Evolutionary conservation across 2,113 vertebrate genomes (phyloP).

Genomic region (Catharus minimus): DNA sequence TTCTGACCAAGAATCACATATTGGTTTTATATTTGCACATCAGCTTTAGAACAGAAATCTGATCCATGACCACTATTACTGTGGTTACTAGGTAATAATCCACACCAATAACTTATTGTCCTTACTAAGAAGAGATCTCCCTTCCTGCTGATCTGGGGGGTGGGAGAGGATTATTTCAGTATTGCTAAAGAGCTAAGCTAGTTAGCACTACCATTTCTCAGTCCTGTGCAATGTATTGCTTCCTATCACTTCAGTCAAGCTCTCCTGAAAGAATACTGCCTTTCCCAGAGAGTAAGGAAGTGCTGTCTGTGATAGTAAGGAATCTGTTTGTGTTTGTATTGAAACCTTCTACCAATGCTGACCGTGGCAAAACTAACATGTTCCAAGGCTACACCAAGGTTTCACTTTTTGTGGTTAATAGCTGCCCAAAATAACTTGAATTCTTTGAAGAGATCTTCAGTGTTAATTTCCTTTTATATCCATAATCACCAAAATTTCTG

Average conservation of each 20-base stretch:
- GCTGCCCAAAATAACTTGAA: background rate
- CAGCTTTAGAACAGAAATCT: background rate
- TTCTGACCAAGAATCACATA: background rate
- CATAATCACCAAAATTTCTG: slow-evolving; percentile 61
- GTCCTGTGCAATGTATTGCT: background rate
- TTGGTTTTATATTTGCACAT: background rate
- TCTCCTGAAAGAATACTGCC: background rate
- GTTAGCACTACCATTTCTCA: background rate
- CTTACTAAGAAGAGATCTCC: background rate
- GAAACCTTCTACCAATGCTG: background rate
- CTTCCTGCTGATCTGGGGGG: background rate
- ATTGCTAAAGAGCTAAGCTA: background rate
- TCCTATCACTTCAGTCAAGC: background rate
- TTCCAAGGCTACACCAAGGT: background rate
- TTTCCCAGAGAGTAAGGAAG: background rate
- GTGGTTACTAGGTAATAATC: background rate
- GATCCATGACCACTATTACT: background rate
- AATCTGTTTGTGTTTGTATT: background rate
- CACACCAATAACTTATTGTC: background rate
- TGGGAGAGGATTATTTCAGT: background rate
- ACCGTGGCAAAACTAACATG: background rate
- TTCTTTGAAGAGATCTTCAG: slow-evolving; percentile 70
- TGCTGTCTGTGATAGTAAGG: background rate
- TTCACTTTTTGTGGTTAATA: background rate
- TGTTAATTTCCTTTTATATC: slow-evolving; percentile 73